A percentile compares a stretch with the other conserved stretches of the same genome.
phyloP scores from a whole-genome alignment of 2,113 vertebrate genomes.

The Ailuropoda melanoleuca region DNA sequence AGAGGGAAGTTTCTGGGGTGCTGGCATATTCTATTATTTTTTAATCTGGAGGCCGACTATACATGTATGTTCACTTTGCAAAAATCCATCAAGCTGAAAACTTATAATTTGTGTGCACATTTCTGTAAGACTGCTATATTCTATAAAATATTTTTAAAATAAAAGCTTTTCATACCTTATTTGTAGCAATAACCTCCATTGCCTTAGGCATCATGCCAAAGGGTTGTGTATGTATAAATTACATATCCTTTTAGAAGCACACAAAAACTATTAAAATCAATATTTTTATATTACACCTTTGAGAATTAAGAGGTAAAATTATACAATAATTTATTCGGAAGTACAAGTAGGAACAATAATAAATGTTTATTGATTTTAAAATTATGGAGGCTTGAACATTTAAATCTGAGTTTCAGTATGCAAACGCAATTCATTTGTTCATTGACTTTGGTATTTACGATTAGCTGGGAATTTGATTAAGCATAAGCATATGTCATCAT shows the following conservation, averaged over 20 bases:
- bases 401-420: slow-evolving; percentile 51
- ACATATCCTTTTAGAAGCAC: slow-evolving; percentile 55
- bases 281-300: slow-evolving; percentile 65
- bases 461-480: slow-evolving; percentile 60
- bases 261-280: slow-evolving; percentile 76
- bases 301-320: slow-evolving; percentile 75
- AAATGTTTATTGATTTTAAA: slow-evolving; percentile 65
- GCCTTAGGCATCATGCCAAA: slow-evolving; percentile 59
- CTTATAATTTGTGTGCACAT: slow-evolving; percentile 1
- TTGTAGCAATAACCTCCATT: slow-evolving; percentile 58
- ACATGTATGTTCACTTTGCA: background rate
- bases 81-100: background rate
- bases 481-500: background rate
- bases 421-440: slow-evolving; percentile 52
- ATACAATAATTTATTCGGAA: slow-evolving; percentile 69
- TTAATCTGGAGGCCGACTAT: background rate
- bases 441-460: slow-evolving; percentile 54
- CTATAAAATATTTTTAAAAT: slow-evolving; percentile 40
- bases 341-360: slow-evolving; percentile 69
- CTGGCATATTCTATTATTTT: background rate
- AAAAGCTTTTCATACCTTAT: slow-evolving; percentile 56
- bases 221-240: slow-evolving; percentile 71
- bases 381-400: slow-evolving; percentile 56
- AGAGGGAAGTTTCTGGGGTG: background rate
- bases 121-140: background rate